A percentile compares a stretch with the other conserved stretches of the same genome.
Evolutionary conservation across 2,797 vertebrate genomes (phyloP).

Genomic region (Typhlichthys subterraneus): DNA sequence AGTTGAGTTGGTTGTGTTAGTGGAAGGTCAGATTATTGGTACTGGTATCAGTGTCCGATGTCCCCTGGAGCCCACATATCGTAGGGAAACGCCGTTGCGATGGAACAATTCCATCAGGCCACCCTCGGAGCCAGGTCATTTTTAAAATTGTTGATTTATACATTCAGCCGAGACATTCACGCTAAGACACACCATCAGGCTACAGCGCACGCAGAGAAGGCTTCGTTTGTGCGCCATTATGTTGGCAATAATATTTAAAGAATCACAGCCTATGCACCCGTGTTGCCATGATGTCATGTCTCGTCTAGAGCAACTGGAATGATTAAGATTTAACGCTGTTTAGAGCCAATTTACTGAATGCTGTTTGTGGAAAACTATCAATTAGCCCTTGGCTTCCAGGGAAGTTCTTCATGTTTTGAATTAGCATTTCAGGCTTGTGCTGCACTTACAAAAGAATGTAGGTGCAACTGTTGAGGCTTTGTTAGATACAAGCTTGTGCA

Average conservation of each 20-base stretch:
- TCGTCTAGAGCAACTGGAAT: conserved; percentile 58
- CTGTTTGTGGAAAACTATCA: conserved; percentile 75
- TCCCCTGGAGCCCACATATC: conserved; percentile 20
- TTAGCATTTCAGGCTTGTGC: conserved; percentile 38
- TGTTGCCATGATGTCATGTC: conserved; percentile 79
- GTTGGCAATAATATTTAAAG: conserved; percentile 73
- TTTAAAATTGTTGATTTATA: neutral
- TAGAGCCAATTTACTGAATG: conserved; percentile 59
- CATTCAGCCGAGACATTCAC: conserved; percentile 28
- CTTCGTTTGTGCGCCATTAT: conserved; percentile 66
- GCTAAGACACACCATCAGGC: conserved; percentile 59
- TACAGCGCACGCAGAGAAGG: conserved; percentile 54
- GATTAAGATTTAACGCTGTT: conserved; percentile 68
- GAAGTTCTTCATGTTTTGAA: conserved; percentile 48
- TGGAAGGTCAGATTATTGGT: conserved; percentile 39
- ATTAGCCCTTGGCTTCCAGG: conserved; percentile 62
- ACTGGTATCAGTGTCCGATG: conserved; percentile 42
- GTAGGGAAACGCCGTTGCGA: conserved; percentile 37
- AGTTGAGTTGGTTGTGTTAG: conserved; percentile 70
- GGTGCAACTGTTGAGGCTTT: conserved; percentile 35
- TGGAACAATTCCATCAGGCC: conserved; percentile 15
- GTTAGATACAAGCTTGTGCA: conserved; percentile 32
- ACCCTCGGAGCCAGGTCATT: conserved; percentile 15
- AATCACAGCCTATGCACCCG: conserved; percentile 67
- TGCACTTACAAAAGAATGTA: conserved; percentile 38